A percentile compares a stretch with the other conserved stretches of the same genome.
Conservation (phyloP, 1,140 invertebrate species). For the Anthonomus grandis region DNA sequence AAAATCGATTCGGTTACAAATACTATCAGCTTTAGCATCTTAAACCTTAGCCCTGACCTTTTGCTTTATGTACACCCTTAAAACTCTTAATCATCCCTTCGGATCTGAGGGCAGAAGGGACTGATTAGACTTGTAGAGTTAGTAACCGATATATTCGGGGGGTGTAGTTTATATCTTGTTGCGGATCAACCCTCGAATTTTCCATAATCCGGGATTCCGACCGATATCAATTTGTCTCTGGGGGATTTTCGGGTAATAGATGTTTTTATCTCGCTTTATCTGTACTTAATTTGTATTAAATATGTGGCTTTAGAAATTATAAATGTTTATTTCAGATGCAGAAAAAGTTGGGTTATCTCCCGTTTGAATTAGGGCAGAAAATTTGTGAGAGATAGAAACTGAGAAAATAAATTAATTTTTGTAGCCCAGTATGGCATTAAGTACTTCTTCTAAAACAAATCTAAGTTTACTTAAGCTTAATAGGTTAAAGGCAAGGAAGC, state of each 20-base stretch:
- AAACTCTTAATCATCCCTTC: conserved; percentile 32
- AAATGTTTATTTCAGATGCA: too few species aligned
- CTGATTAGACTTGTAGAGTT: conserved; percentile 16
- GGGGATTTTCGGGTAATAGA: conserved; percentile 38
- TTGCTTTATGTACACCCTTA: conserved; percentile 13
- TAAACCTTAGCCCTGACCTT: conserved; percentile 11
- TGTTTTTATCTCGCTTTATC: conserved; percentile 39
- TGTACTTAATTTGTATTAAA: conserved; percentile 28
- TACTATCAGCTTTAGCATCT: too few species aligned
- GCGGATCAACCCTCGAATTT: conserved; percentile 34
- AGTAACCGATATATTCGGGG: conserved; percentile 30
- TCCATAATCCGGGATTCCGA: conserved; percentile 43
- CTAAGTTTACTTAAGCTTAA: too few species aligned
- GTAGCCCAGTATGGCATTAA: too few species aligned
- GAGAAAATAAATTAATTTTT: too few species aligned
- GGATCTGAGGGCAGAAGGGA: conserved; percentile 21
- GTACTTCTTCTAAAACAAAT: too few species aligned
- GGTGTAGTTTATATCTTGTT: conserved; percentile 17
- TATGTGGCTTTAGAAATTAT: too few species aligned
- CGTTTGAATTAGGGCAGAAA: too few species aligned
- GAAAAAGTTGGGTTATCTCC: too few species aligned
- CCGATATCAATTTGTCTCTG: conserved; percentile 44
- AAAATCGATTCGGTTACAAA: too few species aligned
- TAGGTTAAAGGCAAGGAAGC: too few species aligned
- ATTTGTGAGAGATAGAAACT: too few species aligned